These are phyloP conservation scores for Lonchura striata DNA, from an alignment of 2,113 vertebrate species.

Conservation along the genomic window DNA sequence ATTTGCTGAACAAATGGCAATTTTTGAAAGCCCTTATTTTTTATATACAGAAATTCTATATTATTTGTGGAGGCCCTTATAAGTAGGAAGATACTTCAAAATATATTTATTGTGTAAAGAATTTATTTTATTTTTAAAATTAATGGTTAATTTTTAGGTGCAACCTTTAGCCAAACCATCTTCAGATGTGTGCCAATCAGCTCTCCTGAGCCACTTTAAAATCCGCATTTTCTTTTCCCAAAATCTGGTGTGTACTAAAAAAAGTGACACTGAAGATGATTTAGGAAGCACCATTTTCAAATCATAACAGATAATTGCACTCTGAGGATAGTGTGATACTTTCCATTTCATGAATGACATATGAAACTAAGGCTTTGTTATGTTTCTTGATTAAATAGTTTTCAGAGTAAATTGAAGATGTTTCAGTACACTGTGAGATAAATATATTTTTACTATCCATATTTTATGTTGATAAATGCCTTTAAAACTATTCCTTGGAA, in stretches of 20 bases:
- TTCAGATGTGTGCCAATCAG: not conserved
- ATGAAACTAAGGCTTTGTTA: not conserved
- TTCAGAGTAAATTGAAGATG: not conserved
- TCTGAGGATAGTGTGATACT: not conserved
- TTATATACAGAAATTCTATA: not conserved
- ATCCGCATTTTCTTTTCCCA: not conserved
- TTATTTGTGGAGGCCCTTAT: not conserved
- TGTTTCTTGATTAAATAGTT: not conserved
- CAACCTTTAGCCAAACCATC: not conserved
- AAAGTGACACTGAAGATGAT: not conserved
- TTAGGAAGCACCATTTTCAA: not conserved
- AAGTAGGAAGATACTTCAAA: not conserved
- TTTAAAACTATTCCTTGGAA: not conserved
- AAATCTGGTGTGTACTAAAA: not conserved
- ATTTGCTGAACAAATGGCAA: not conserved
- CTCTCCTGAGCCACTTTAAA: not conserved
- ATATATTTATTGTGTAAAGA: not conserved
- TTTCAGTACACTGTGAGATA: not conserved
- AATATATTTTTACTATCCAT: not conserved
- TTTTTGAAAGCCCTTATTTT: not conserved
- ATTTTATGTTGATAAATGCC: constrained; percentile 4
- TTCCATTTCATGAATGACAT: not conserved
- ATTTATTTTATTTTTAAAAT: not conserved
- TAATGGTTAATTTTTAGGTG: not conserved
- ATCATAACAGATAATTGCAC: not conserved